Conservation (phyloP, 2,113 vertebrate species). For the Struthio camelus region DNA sequence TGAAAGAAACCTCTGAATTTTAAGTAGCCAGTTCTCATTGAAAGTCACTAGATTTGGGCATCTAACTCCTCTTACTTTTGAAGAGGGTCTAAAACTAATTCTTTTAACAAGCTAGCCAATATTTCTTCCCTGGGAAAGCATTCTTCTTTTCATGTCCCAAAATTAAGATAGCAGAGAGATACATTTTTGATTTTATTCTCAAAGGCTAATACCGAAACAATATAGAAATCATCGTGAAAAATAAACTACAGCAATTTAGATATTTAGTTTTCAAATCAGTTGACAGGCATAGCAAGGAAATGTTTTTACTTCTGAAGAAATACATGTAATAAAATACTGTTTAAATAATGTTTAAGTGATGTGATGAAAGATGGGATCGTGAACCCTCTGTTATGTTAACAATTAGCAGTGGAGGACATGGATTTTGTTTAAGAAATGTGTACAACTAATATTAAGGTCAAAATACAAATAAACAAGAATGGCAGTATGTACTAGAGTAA, state of each 20-base stretch:
- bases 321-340: constrained; percentile 69
- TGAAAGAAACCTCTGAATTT: constrained; percentile 47
- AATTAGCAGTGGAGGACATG: constrained; percentile 36
- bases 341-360: constrained; percentile 69
- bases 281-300: constrained; percentile 60
- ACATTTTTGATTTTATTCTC: constrained; percentile 25
- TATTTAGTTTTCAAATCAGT: constrained; percentile 65
- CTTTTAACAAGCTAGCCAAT: not conserved
- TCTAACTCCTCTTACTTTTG: constrained; percentile 6
- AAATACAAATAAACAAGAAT: constrained; percentile 30
- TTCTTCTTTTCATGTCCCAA: not conserved
- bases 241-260: constrained; percentile 52
- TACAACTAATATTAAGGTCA: constrained; percentile 44
- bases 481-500: not conserved
- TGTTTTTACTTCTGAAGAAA: constrained; percentile 62
- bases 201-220: constrained; percentile 32
- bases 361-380: constrained; percentile 62
- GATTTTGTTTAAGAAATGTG: constrained; percentile 65
- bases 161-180: constrained; percentile 35
- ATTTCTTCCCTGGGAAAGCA: constrained; percentile 42
- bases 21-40: constrained; percentile 32
- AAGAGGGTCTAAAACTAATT: constrained; percentile 29
- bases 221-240: constrained; percentile 35
- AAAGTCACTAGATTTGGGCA: constrained; percentile 16
- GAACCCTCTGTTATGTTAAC: constrained; percentile 64